phyloP scores from a whole-genome alignment of 2,797 vertebrate genomes.

The Sebastes cheni region DNA sequence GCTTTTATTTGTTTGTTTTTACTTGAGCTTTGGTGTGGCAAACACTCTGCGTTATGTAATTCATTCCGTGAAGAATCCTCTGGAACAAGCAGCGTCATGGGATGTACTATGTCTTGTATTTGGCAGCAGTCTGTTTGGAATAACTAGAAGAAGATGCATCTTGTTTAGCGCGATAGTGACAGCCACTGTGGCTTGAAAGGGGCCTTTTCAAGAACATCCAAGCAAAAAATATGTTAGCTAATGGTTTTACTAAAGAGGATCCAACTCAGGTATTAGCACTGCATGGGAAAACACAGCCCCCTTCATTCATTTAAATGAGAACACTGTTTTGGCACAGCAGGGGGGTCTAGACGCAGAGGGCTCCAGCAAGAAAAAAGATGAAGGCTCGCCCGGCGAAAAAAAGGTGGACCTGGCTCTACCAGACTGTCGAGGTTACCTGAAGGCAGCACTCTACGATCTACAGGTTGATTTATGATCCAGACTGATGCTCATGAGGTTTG shows the following conservation, averaged over 20 bases:
- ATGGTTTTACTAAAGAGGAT: not conserved
- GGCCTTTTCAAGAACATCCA: not conserved
- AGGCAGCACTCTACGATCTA: not conserved
- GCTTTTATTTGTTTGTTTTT: conserved; percentile 52
- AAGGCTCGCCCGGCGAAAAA: not conserved
- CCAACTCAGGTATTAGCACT: not conserved
- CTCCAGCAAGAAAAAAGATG: not conserved
- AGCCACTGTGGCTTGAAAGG: conserved; percentile 6
- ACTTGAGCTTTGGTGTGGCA: conserved; percentile 23
- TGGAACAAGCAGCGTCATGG: conserved; percentile 52
- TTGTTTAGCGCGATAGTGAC: conserved; percentile 28
- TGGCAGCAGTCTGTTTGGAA: conserved; percentile 53
- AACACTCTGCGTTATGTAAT: conserved; percentile 58
- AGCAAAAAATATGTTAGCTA: not conserved
- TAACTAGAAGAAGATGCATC: conserved; percentile 22
- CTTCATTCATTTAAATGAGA: not conserved
- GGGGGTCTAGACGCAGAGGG: not conserved
- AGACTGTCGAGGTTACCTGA: not conserved
- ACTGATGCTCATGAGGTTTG: not conserved
- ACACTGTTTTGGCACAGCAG: not conserved
- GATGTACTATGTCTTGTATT: conserved; percentile 40
- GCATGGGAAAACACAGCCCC: not conserved
- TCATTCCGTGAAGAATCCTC: conserved; percentile 31
- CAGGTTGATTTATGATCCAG: not conserved
- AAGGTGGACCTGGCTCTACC: not conserved